Base-by-base conservation (phyloP, 2,113 vertebrate genomes). In the Acrocephalus arundinaceus region DNA sequence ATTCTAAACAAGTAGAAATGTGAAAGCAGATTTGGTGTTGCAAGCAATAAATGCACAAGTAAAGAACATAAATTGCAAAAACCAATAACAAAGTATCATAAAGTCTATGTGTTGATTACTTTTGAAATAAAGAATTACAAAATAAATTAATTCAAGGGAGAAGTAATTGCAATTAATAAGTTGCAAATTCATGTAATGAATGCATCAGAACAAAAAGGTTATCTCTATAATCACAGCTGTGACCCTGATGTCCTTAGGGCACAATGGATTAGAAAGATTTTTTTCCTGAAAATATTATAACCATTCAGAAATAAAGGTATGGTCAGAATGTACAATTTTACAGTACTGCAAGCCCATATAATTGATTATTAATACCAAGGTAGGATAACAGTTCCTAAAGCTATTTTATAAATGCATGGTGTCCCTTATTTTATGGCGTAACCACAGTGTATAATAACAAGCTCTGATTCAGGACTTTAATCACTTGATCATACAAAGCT, bases 131-230 rank as follows among this genome's bases (percentile, higher is more conserved):
- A 95, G 91, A 93, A 88, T 79, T 83, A 80, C 71, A 86, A 96
- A 96, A 95, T 92, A 96, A 88, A 96, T 97, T 84, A 94, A 96
- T 97, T 97, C 95, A 94, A 87, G 82, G 80, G 66, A 90, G 94
- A 92, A 58, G 58, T 57, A 63, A 67, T 65, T 85, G 85, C 87
- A 94, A 95, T 97, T 96, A 97, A 95, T 96, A 95, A 61, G 30
- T 92, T 90, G 83, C 72, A 61, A 83, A 87, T 94, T 65, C 59
- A 49, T 73, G 39, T 94, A 95, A 90, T 83, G 76, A 94, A 93
- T 48, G 57, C 65, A 65, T 62, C n/a, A 74, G 90, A 82, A 94
- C 73, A 91, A 61, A 89, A 96, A 94, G 71, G 85, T 95, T 94
- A 93, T 85, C 67, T 89, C 59, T 78, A 8, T 72, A 94, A 94